Percentiles rank a stretch among this genome's conserved stretches.
Conservation (phyloP, 2,888 invertebrate genomes). For the Leucophora obtusa region DNA sequence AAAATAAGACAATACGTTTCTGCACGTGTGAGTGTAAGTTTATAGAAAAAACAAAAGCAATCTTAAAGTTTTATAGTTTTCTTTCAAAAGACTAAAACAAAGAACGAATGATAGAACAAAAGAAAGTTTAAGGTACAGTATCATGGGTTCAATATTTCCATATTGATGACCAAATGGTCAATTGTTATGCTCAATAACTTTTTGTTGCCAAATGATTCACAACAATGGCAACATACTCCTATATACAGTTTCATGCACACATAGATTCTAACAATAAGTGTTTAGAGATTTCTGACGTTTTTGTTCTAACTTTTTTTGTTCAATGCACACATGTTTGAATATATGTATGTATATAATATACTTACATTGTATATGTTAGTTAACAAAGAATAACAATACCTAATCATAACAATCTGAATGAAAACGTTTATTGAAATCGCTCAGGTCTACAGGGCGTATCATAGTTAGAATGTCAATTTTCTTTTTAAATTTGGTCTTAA, state of each 20-base stretch:
- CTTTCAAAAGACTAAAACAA: conserved; percentile 33
- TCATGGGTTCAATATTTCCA: conserved; percentile 63
- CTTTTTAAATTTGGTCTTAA: no score
- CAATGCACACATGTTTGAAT: neutral
- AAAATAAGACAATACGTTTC: neutral
- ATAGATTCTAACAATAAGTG: neutral
- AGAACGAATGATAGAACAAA: conserved; percentile 34
- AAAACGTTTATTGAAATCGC: no score
- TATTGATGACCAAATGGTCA: conserved; percentile 64
- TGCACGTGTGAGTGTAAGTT: no score
- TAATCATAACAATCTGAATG: no score
- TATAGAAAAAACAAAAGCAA: conserved; percentile 32
- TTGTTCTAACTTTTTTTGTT: neutral
- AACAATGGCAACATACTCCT: conserved; percentile 40
- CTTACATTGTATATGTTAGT: neutral
- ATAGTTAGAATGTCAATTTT: no score
- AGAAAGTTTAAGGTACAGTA: conserved; percentile 55
- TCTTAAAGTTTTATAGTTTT: conserved; percentile 45
- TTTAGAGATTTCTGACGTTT: neutral
- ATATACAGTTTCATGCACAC: conserved; percentile 6
- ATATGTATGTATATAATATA: neutral
- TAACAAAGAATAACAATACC: neutral
- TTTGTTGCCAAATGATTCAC: conserved; percentile 60
- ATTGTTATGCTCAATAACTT: conserved; percentile 64
- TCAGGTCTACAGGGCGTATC: no score